Conservation (phyloP, 23 tunicate genomes). For the Botrylloides violaceus region DNA sequence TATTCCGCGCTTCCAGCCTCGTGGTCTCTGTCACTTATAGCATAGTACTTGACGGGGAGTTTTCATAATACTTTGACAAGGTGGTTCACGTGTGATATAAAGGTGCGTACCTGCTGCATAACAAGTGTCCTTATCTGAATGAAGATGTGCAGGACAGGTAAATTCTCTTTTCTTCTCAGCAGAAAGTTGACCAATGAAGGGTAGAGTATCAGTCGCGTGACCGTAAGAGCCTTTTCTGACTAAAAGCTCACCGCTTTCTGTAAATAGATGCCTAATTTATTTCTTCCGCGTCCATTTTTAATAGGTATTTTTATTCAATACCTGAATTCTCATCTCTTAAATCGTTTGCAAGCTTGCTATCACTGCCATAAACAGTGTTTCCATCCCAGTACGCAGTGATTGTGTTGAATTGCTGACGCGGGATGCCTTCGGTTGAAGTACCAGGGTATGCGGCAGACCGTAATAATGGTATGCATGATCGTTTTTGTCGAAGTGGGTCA, state of each 20-base stretch:
- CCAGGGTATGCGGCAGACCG: conserved; percentile 33
- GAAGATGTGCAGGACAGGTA: conserved; percentile 13
- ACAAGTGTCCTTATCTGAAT: neutral
- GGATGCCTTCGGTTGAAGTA: conserved; percentile 23
- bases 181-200: conserved; percentile 4
- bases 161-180: neutral
- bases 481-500: conserved; percentile 27
- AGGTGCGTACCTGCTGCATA: conserved; percentile 16
- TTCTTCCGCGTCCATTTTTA: neutral
- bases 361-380: conserved; percentile 46
- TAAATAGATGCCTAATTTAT: neutral
- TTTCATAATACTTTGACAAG: too few species aligned
- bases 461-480: conserved; percentile 41
- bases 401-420: conserved; percentile 50
- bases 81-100: too few species aligned
- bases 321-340: conserved; percentile 59
- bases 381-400: conserved; percentile 59
- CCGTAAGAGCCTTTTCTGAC: neutral
- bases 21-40: too few species aligned
- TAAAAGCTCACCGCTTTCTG: conserved; percentile 19
- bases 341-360: conserved; percentile 3
- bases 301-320: neutral
- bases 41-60: too few species aligned
- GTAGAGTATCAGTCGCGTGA: conserved; percentile 3
- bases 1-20: too few species aligned